These are phyloP conservation scores for Iguana delicatissima DNA, from an alignment of 2,797 vertebrate genomes.

Conservation along the genomic window DNA sequence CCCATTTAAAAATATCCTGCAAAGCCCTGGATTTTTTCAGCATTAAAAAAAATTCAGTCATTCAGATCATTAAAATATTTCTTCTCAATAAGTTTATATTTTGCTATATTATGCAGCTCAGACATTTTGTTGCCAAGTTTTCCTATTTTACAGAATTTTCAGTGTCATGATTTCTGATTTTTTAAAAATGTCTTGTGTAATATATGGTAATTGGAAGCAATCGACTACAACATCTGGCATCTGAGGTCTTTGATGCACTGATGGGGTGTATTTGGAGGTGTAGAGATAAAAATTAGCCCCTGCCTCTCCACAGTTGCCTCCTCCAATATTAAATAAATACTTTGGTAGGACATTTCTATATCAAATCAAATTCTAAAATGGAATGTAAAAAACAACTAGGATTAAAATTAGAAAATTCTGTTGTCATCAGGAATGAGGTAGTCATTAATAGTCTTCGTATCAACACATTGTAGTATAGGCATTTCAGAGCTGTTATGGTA, in stretches of 20 bases:
- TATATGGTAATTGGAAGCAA: constrained; percentile 20
- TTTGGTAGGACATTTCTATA: background rate
- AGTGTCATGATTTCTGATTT: constrained; percentile 61
- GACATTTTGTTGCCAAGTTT: constrained; percentile 55
- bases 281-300: too few species aligned
- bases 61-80: constrained; percentile 62
- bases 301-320: too few species aligned
- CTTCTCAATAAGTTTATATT: constrained; percentile 56
- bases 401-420: background rate
- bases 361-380: too few species aligned
- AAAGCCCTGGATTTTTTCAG: constrained; percentile 68
- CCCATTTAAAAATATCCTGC: constrained; percentile 38
- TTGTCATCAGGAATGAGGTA: background rate
- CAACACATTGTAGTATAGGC: background rate
- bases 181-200: constrained; percentile 55
- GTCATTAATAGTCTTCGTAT: background rate
- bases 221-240: constrained; percentile 20
- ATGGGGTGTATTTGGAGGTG: too few species aligned
- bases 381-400: too few species aligned
- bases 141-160: constrained; percentile 56
- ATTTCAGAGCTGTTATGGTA: background rate
- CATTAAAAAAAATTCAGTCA: constrained; percentile 31
- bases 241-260: too few species aligned
- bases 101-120: constrained; percentile 67
- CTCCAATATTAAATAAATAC: background rate